Evolutionary conservation across 1,140 invertebrate genomes (phyloP), one percentile per base, ranked within the genome.

Genomic region (Vanessa atalanta): DNA sequence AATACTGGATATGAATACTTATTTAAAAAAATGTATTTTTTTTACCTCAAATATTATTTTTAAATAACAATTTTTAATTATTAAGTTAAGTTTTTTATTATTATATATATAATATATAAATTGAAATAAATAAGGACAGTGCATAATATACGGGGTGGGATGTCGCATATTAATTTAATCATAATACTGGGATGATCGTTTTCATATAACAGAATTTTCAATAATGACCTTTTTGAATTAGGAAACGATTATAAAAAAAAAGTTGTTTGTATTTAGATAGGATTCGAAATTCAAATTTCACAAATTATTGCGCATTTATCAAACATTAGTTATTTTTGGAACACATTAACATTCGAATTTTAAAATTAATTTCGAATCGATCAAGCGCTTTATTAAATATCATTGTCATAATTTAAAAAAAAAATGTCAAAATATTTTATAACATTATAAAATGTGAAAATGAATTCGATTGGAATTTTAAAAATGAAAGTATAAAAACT

Each of bases 71-170:
- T n/a, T 6, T 14, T 50, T 13, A 48, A 53, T 53, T 55, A n/a
- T 4, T 20, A 16, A 55, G 14, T 55, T 20, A 1, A 57, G 15
- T 53, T 16, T 7, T 7, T 15, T 15, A 53, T n/a, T 15, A 15
- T 53, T 55, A 16, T 55, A 5, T 43, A 43, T 43, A 5, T 5
- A 5, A 43, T 55, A 55, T 20, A 20, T 20, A 60, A 60, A 31
- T 60, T 31, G 4, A 26, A 60, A 11, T 55, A 60, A 60, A 60
- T 60, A 31, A 26, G 57, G 20, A 60, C 3, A 31, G n/a, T 20
- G 23, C 7, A 60, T 31, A 31, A 64, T 64, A 64, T 64, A 64
- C 43, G 31, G 63, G 63, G 63, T 64, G 63, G 63, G 63, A 47
- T 64, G 31, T 64, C n/a, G 31, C 47, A 64, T 64, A 64, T 64